Evolutionary conservation across 2,888 invertebrate genomes (phyloP).

Genomic region (Archips crataeganus): DNA sequence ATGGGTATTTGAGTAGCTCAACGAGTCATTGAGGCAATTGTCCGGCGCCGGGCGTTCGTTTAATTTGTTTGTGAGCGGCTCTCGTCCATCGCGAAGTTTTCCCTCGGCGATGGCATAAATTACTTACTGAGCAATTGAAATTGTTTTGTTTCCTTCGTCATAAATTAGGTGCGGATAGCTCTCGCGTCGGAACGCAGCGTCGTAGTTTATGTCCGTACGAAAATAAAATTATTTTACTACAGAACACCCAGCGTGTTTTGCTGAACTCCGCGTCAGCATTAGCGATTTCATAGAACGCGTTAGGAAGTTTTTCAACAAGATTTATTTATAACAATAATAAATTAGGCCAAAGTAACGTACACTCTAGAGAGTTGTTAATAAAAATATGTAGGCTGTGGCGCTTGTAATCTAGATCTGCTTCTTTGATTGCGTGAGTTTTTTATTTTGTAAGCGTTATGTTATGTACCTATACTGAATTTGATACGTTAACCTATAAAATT

Average conservation of each 20-base stretch:
- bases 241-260: conserved; percentile 26
- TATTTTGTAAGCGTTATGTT: conserved; percentile 23
- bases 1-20: conserved; percentile 52
- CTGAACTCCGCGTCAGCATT: conserved; percentile 5
- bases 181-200: conserved; percentile 2
- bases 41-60: conserved; percentile 49
- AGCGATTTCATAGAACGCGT: conserved; percentile 17
- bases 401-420: conserved; percentile 26
- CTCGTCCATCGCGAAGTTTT: conserved; percentile 26
- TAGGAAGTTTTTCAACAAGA: conserved; percentile 24
- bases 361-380: conserved; percentile 24
- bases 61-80: conserved; percentile 56
- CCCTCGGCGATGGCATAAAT: conserved; percentile 16
- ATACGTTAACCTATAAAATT: conserved; percentile 7
- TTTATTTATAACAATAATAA: conserved; percentile 31
- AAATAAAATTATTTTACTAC: conserved; percentile 18
- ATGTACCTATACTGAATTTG: conserved; percentile 17
- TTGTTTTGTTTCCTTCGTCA: conserved; percentile 22
- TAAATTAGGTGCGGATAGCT: conserved; percentile 20
- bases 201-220: conserved; percentile 19
- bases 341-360: conserved; percentile 28
- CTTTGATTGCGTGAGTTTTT: conserved; percentile 20
- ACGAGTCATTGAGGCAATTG: conserved; percentile 62
- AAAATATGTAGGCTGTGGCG: conserved; percentile 33
- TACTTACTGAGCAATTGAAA: conserved; percentile 20